phyloP scores from a whole-genome alignment of 2,113 vertebrate species.

The Collichthys lucidus region DNA sequence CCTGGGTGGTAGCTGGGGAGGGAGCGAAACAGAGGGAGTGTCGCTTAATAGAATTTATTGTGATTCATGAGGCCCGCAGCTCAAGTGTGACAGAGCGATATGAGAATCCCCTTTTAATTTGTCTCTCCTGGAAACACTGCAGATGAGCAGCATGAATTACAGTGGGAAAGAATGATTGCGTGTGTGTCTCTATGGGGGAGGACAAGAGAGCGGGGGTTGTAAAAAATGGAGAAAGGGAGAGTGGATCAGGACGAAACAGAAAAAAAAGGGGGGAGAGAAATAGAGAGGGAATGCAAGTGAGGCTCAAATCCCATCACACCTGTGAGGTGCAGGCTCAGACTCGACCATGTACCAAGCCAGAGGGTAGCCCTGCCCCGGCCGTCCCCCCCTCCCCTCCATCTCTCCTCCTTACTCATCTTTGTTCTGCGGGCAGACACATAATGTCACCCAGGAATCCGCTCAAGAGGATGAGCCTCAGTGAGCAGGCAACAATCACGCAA shows the following conservation, averaged over 20 bases:
- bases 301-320: constrained; percentile 78
- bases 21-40: constrained; percentile 70
- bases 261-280: constrained; percentile 42
- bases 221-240: constrained; percentile 52
- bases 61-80: constrained; percentile 85
- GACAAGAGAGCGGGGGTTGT: no score
- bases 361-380: constrained; percentile 79
- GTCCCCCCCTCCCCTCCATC: constrained; percentile 37
- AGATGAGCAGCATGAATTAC: constrained; percentile 84
- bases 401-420: constrained; percentile 73
- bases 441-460: constrained; percentile 84
- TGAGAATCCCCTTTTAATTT: constrained; percentile 83
- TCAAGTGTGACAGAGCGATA: constrained; percentile 83
- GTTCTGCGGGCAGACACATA: constrained; percentile 77
- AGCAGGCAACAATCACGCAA: constrained; percentile 83
- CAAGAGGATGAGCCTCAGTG: constrained; percentile 82
- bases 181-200: neutral
- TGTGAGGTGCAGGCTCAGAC: constrained; percentile 85
- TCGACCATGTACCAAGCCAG: constrained; percentile 81
- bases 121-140: constrained; percentile 80
- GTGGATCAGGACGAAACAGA: constrained; percentile 57
- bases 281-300: constrained; percentile 63
- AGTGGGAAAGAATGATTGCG: constrained; percentile 70
- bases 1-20: constrained; percentile 68
- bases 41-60: constrained; percentile 84